A percentile compares a stretch with the other conserved stretches of the same genome.
Conservation (phyloP, 2,113 vertebrate species). For the Bettongia penicillata region DNA sequence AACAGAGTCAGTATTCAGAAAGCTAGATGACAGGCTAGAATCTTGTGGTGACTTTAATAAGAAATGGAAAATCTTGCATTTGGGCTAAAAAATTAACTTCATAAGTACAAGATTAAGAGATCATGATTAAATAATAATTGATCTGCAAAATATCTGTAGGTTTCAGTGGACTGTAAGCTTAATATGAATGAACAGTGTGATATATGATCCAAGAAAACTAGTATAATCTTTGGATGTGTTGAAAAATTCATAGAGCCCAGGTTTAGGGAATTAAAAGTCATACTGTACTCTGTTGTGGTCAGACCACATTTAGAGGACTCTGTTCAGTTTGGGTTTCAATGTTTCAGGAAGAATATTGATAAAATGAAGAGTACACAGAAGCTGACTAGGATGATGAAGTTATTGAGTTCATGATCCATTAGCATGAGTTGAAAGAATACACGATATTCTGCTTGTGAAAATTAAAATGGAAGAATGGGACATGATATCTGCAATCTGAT, state of each 20-base stretch:
- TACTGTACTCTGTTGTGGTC: not conserved
- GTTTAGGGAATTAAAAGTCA: not conserved
- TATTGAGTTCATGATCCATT: not conserved
- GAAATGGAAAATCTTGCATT: not conserved
- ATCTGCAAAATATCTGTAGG: not conserved
- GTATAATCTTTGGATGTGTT: not conserved
- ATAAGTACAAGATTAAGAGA: not conserved
- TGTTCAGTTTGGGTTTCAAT: not conserved
- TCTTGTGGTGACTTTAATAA: not conserved
- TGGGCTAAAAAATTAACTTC: not conserved
- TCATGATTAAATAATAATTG: not conserved
- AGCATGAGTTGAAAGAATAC: not conserved
- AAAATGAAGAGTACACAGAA: not conserved
- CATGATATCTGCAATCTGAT: not conserved
- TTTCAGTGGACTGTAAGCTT: not conserved
- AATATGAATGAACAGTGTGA: not conserved
- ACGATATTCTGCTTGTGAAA: not conserved
- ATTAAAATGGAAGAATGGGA: not conserved
- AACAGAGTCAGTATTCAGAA: not conserved
- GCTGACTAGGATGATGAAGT: not conserved
- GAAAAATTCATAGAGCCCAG: not conserved
- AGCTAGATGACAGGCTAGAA: not conserved
- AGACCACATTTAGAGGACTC: not conserved
- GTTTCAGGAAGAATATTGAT: not conserved
- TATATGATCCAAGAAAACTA: not conserved